These are phyloP conservation scores for Machimus atricapillus DNA, from an alignment of 2,888 invertebrate species.

Conservation along the genomic window DNA sequence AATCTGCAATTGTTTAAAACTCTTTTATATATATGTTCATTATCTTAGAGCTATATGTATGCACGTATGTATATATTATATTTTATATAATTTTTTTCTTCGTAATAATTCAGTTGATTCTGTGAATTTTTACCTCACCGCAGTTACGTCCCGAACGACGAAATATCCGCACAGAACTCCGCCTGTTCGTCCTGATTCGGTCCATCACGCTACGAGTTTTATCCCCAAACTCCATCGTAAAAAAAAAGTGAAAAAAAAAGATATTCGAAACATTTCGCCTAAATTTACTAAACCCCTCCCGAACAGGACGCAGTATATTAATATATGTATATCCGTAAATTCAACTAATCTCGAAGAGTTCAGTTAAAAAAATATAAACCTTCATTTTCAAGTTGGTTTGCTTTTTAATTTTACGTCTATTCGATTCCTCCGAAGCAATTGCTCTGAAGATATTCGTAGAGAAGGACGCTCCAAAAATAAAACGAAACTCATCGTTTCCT, in stretches of 20 bases:
- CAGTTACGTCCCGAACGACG: background rate
- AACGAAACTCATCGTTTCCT: background rate
- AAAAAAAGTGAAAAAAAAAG: background rate
- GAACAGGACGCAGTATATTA: background rate
- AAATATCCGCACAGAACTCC: background rate
- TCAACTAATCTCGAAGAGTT: slow-evolving; percentile 2
- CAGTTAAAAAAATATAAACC: slow-evolving; percentile 1
- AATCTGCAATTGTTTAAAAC: slow-evolving; percentile 13
- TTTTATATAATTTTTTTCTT: background rate
- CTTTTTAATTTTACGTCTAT: background rate
- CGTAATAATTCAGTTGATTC: slow-evolving; percentile 3
- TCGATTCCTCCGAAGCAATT: background rate
- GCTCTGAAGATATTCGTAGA: background rate
- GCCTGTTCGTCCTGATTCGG: background rate
- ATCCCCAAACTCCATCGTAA: background rate
- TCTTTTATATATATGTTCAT: slow-evolving; percentile 1
- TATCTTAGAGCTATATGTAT: slow-evolving; percentile 23
- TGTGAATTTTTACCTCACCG: background rate
- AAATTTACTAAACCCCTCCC: slow-evolving; percentile 4
- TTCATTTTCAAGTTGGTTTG: background rate
- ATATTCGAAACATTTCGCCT: background rate
- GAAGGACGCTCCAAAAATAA: background rate
- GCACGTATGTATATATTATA: slow-evolving; percentile 19
- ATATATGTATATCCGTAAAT: background rate
- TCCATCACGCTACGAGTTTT: background rate